Evolutionary conservation across 2,113 vertebrate species (phyloP).

Genomic region (Toxostoma redivivum): DNA sequence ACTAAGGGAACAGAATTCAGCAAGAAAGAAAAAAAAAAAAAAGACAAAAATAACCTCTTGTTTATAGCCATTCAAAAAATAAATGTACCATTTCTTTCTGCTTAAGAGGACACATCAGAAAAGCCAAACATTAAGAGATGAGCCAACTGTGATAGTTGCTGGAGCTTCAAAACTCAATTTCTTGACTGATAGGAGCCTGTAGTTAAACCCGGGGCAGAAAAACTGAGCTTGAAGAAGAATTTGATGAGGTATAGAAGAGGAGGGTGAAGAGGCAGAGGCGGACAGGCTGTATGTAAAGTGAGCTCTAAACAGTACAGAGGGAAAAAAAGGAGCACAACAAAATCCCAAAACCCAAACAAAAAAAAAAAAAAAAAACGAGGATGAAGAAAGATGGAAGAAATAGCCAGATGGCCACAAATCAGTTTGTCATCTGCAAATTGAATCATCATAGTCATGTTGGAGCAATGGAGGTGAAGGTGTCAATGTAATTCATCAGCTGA

Average conservation of each 20-base stretch:
- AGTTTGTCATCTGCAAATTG: not conserved
- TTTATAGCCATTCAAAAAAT: constrained; percentile 21
- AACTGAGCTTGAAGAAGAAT: not conserved
- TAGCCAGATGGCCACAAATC: not conserved
- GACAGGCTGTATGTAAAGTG: not conserved
- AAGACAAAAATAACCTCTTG: not conserved
- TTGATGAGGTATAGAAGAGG: not conserved
- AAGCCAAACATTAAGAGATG: not conserved
- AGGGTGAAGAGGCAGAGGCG: not conserved
- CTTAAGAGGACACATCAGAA: not conserved
- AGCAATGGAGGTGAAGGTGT: not conserved
- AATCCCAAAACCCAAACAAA: not conserved
- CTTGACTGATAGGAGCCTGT: not conserved
- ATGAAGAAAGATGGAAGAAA: not conserved
- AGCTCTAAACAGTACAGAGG: not conserved
- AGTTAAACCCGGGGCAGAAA: constrained; percentile 9
- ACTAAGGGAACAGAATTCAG: not conserved
- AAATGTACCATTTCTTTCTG: constrained; percentile 35
- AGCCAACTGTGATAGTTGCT: not conserved
- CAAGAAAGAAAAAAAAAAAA: not conserved
- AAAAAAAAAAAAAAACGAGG: not conserved
- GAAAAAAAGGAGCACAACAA: not conserved
- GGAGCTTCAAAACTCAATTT: constrained; percentile 19
- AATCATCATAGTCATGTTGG: not conserved
- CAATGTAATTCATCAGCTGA: not conserved